Conservation (phyloP, 2,797 vertebrate species). For the Tiaroga cobitis region DNA sequence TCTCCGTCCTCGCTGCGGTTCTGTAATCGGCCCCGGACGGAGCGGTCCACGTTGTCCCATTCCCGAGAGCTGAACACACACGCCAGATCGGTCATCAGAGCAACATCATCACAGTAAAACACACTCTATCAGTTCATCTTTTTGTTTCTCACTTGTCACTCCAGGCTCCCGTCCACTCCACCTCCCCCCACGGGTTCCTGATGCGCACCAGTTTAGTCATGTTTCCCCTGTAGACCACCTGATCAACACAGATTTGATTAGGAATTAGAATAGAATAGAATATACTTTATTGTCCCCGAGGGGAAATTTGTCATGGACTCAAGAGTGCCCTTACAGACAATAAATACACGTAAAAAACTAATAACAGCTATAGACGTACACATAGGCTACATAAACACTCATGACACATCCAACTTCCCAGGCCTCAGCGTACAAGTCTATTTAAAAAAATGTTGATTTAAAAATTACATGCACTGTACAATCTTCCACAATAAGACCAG, state of each 20-base stretch:
- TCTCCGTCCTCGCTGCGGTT: slow-evolving; percentile 92
- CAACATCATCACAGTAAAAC: not conserved
- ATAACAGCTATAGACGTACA: too few relatives aligned
- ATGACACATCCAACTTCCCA: too few relatives aligned
- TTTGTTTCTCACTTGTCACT: slow-evolving; percentile 83
- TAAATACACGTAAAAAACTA: too few relatives aligned
- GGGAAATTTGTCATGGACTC: too few relatives aligned
- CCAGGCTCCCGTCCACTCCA: slow-evolving; percentile 96
- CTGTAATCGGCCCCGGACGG: slow-evolving; percentile 77
- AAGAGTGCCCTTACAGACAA: too few relatives aligned
- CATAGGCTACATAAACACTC: too few relatives aligned
- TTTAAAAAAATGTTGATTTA: too few relatives aligned
- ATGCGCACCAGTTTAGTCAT: slow-evolving; percentile 86
- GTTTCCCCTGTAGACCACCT: slow-evolving; percentile 87
- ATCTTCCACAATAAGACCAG: not conserved
- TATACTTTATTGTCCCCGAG: too few relatives aligned
- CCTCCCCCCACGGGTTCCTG: slow-evolving; percentile 94
- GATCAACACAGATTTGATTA: slow-evolving; percentile 14
- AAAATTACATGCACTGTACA: too few relatives aligned
- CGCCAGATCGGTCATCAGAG: not conserved
- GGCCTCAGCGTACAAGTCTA: too few relatives aligned
- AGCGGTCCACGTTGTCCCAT: slow-evolving; percentile 84
- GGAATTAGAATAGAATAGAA: too few relatives aligned
- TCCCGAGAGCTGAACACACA: slow-evolving; percentile 82
- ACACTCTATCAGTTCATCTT: not conserved